Evolutionary conservation across 2,797 vertebrate genomes (phyloP).

Genomic region (Ispidina picta): DNA sequence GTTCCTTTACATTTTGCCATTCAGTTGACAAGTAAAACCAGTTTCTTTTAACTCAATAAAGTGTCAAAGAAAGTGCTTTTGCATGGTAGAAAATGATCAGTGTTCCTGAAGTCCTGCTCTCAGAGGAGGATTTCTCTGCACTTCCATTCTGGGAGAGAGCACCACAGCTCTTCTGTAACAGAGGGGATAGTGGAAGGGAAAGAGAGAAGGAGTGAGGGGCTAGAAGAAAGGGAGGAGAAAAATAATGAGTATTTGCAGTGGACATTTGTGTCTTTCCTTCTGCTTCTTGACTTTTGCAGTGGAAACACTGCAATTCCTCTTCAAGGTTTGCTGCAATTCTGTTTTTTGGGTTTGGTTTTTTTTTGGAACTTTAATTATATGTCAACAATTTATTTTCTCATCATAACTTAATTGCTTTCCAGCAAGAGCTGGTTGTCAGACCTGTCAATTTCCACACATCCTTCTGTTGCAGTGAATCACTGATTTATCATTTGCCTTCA

Average conservation of each 20-base stretch:
- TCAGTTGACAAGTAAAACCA: not conserved
- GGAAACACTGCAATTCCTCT: not conserved
- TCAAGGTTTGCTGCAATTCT: not conserved
- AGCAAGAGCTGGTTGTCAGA: constrained; percentile 1
- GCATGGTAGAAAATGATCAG: not conserved
- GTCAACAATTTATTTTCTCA: constrained; percentile 15
- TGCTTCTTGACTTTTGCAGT: not conserved
- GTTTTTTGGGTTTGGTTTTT: not conserved
- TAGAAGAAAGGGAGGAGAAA: not conserved
- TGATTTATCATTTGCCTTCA: constrained; percentile 11
- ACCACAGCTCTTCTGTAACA: not conserved
- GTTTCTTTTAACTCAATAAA: not conserved
- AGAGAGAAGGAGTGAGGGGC: not conserved
- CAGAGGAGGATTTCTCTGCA: not conserved
- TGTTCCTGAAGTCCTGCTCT: not conserved
- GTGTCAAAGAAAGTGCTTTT: not conserved
- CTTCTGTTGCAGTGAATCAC: not conserved
- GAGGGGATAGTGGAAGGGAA: not conserved
- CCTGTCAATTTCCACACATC: constrained; percentile 24
- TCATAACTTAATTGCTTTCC: constrained; percentile 21
- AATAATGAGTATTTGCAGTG: not conserved
- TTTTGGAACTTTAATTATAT: not conserved
- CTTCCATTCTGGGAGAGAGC: not conserved
- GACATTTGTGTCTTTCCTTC: not conserved
- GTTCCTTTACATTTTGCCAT: not conserved